These are phyloP conservation scores for Latrodectus elegans DNA, from an alignment of 2,888 invertebrate genomes.

Conservation along the genomic window DNA sequence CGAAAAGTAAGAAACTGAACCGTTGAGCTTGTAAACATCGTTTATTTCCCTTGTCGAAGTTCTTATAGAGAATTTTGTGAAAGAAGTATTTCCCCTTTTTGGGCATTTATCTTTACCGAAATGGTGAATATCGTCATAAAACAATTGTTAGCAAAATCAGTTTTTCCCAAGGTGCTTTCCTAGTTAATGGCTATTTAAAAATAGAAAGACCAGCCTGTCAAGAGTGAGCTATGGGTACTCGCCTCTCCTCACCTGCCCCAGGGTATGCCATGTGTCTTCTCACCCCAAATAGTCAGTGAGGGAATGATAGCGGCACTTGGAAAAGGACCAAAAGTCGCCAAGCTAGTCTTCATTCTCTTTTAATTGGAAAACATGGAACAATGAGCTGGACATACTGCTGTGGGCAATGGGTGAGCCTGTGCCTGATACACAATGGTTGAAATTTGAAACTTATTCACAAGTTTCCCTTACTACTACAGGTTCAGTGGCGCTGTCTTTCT, in stretches of 20 bases:
- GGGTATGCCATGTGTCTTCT: constrained; percentile 45
- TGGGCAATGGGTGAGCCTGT: too few species aligned
- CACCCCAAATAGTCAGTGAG: background rate
- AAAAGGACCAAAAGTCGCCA: too few species aligned
- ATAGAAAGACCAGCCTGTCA: constrained; percentile 49
- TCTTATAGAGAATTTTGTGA: background rate
- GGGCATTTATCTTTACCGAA: constrained; percentile 1
- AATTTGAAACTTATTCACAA: too few species aligned
- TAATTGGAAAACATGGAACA: too few species aligned
- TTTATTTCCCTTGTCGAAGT: background rate
- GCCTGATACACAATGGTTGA: too few species aligned
- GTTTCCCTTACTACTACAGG: too few species aligned
- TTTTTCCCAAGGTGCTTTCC: constrained; percentile 45
- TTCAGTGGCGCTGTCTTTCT: too few species aligned
- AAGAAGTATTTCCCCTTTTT: background rate
- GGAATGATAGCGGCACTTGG: too few species aligned
- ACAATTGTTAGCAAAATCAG: constrained; percentile 56
- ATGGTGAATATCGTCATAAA: constrained; percentile 59
- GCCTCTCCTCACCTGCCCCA: constrained; percentile 10
- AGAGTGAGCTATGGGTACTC: constrained; percentile 37
- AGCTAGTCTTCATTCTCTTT: too few species aligned
- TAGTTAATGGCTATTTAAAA: constrained; percentile 61
- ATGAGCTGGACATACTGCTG: too few species aligned
- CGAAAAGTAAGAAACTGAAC: too few species aligned
- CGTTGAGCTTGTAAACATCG: constrained; percentile 15